Base-by-base conservation (phyloP, 1,140 invertebrate genomes). In the Drosophila watanabei region DNA sequence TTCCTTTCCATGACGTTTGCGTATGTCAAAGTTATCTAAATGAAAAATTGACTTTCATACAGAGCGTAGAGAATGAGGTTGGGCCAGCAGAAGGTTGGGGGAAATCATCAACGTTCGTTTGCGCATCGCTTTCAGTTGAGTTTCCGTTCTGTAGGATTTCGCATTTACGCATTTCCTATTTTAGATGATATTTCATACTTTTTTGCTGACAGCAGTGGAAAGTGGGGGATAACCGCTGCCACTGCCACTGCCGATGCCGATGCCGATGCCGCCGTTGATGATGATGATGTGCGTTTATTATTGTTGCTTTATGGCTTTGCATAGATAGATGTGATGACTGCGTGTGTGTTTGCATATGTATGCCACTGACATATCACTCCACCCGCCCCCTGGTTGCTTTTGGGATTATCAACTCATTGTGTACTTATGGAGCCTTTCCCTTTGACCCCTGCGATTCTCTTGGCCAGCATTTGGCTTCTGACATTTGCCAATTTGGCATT, bases 1-100 rank as follows among this genome's bases (percentile, higher is more conserved):
- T 59, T 71, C 77, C 69, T 57, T 60, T 39, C 63, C 68, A 86
- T 90, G 86, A 89, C 86, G 86, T 89, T 86, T 89, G 86, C 86
- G 86, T 90, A 90, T 89, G 86, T 90, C 86, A 90, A 89, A 89
- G 86, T 89, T 89, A 89, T 89, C 86, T 89, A 89, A 89, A 89
- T 89, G 86, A 89, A 89, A 89, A 89, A 89, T 89, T 89, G 86
- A 89, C 85, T 89, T 89, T 85, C 79, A 85, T 89, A 81, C 75
- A 81, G 81, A 81, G 75, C 68, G 56, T 58, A 51, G 52, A 72
- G 59, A 37, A 56, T n/a, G 54, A 49, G 49, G 46, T 51, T 43
- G 58, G 33, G 58, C 24, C 18, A 14, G 35, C 13, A 32, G 46
- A 59, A 39, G 20, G 35, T 39, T 7, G 60, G 60, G 43, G 64